phyloP scores from a whole-genome alignment of 2,888 invertebrate species.

The Sinopyrophorus schimmeli region DNA sequence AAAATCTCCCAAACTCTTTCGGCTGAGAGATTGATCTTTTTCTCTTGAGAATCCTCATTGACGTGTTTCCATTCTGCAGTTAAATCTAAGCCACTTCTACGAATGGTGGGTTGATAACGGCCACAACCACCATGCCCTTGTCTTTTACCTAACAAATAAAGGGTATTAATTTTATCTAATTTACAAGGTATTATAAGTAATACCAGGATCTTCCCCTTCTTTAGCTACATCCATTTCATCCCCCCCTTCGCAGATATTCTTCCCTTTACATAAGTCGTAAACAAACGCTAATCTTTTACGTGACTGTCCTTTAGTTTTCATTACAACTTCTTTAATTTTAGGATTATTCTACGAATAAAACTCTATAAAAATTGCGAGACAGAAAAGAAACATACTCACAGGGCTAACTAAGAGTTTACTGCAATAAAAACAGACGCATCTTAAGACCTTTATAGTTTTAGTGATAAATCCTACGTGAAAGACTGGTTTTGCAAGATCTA shows the following conservation, averaged over 20 bases:
- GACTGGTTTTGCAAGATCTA: conserved; percentile 97
- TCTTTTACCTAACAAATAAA: conserved; percentile 54
- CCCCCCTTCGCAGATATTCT: conserved; percentile 97
- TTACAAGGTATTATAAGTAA: conserved; percentile 6
- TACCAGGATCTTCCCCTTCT: conserved; percentile 65
- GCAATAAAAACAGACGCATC: conserved; percentile 99
- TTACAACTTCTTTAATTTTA: conserved; percentile 90
- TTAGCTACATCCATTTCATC: conserved; percentile 95
- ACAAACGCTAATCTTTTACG: conserved; percentile 92
- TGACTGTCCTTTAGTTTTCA: conserved; percentile 96
- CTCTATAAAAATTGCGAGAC: background rate
- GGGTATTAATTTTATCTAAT: background rate
- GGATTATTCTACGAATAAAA: conserved; percentile 72
- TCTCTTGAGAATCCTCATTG: conserved; percentile 98
- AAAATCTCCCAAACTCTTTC: conserved; percentile 97
- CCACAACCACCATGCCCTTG: conserved; percentile 95
- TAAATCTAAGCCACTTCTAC: conserved; percentile 87
- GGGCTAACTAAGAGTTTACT: conserved; percentile 95
- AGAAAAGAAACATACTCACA: conserved; percentile 64
- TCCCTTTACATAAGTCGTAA: conserved; percentile 97
- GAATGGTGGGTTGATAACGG: conserved; percentile 93
- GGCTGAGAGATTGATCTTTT: conserved; percentile 90
- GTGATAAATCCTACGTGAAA: conserved; percentile 98
- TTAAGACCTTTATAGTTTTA: conserved; percentile 94
- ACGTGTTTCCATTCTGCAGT: conserved; percentile 98